These are phyloP conservation scores for Trachops cirrhosus DNA, from an alignment of 2,797 vertebrate genomes.

Conservation along the genomic window DNA sequence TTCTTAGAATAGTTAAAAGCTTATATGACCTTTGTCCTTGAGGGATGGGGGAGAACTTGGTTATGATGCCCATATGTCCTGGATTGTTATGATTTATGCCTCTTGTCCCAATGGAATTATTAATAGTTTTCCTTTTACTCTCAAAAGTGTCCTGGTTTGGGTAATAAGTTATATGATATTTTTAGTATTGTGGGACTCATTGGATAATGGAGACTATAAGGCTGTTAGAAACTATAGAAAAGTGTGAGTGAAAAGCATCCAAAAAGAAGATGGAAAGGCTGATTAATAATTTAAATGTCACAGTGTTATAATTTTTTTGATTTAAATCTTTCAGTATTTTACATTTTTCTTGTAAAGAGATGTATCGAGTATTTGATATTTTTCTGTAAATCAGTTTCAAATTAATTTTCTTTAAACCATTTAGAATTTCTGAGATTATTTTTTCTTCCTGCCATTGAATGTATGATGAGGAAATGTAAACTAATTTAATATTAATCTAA, in stretches of 20 bases:
- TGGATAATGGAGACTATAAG: not conserved
- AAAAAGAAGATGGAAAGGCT: not conserved
- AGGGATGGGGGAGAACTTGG: not conserved
- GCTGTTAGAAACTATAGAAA: not conserved
- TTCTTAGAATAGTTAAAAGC: not conserved
- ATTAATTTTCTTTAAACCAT: slow-evolving; percentile 6
- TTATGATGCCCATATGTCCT: not conserved
- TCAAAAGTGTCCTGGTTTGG: not conserved
- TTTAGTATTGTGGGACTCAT: not conserved
- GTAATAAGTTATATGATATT: not conserved
- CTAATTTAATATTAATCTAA: not conserved
- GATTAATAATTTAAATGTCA: not conserved
- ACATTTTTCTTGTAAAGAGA: not conserved
- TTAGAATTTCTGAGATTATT: not conserved
- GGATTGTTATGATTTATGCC: not conserved
- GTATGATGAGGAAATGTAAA: not conserved
- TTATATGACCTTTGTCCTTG: not conserved
- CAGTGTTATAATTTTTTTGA: not conserved
- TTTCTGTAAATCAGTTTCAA: not conserved
- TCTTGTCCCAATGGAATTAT: not conserved
- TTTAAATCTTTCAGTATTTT: not conserved
- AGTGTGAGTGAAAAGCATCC: not conserved
- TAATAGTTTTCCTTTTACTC: not conserved
- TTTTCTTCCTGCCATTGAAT: not conserved
- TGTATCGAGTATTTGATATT: not conserved